Percentiles rank a stretch among this genome's conserved stretches.
These are phyloP conservation scores for Suncus etruscus DNA, from an alignment of 2,113 vertebrate genomes.

Conservation along the genomic window DNA sequence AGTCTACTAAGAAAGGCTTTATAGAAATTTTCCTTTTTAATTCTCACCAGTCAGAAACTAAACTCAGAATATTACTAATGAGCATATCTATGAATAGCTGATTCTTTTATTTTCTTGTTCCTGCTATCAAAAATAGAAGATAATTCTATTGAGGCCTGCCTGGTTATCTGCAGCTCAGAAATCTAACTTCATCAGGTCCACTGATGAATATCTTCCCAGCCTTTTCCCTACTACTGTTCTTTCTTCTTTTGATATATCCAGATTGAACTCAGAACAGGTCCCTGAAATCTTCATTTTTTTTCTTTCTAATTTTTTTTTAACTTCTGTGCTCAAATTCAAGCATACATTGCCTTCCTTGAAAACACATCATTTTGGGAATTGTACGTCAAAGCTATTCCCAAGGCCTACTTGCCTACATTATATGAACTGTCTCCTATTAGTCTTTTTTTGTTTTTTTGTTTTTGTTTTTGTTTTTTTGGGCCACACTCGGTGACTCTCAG, in stretches of 20 bases:
- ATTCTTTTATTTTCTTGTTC: conserved; percentile 29
- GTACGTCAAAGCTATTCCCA: not conserved
- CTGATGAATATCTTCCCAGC: not conserved
- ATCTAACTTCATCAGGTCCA: not conserved
- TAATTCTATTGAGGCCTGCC: conserved; percentile 6
- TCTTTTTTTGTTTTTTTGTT: not conserved
- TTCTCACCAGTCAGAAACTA: conserved; percentile 10
- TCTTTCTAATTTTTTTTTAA: not conserved
- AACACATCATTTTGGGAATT: not conserved
- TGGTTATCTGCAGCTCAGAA: not conserved
- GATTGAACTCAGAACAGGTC: not conserved
- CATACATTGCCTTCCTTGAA: conserved; percentile 30
- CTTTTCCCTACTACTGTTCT: not conserved
- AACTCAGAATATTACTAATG: not conserved
- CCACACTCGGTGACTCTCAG: too few relatives aligned
- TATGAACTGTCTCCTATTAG: not conserved
- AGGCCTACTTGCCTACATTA: not conserved
- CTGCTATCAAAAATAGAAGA: not conserved
- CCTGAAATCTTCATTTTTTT: not conserved
- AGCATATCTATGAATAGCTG: not conserved
- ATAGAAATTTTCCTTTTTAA: not conserved
- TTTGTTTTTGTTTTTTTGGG: too few relatives aligned
- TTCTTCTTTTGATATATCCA: not conserved
- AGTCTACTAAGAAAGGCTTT: conserved; percentile 30
- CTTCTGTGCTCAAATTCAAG: not conserved